Conservation (phyloP, 2,888 invertebrate genomes). For the Tridacna gigas region DNA sequence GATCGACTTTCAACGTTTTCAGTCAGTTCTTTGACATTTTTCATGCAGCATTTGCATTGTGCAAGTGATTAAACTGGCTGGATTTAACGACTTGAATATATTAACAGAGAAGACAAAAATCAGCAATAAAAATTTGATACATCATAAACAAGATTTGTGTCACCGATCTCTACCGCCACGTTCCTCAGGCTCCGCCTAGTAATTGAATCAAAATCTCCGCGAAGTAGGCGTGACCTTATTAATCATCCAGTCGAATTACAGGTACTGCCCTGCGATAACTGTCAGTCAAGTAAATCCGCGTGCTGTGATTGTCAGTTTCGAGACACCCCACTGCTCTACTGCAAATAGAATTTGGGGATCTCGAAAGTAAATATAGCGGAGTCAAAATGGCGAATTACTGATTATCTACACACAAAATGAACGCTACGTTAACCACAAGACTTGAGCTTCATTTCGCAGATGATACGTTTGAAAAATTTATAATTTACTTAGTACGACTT, state of each 20-base stretch:
- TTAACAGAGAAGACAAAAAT: background rate
- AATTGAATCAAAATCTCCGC: slow-evolving; percentile 37
- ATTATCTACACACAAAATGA: slow-evolving; percentile 36
- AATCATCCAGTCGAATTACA: slow-evolving; percentile 60
- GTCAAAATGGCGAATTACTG: slow-evolving; percentile 22
- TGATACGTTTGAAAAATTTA: slow-evolving; percentile 17
- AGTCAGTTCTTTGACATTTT: too few species aligned
- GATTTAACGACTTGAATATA: background rate
- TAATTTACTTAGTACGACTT: slow-evolving; percentile 4
- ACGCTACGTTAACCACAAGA: slow-evolving; percentile 29
- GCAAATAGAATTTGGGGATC: slow-evolving; percentile 41
- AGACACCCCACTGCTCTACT: slow-evolving; percentile 37
- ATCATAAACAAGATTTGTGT: slow-evolving; percentile 23
- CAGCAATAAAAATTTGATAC: slow-evolving; percentile 32
- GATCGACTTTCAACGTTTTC: too few species aligned
- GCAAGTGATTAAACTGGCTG: background rate
- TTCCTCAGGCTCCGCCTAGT: slow-evolving; percentile 37
- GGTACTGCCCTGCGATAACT: slow-evolving; percentile 49
- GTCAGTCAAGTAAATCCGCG: slow-evolving; percentile 44
- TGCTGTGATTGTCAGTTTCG: slow-evolving; percentile 30
- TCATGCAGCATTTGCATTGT: background rate
- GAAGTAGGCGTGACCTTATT: slow-evolving; percentile 54
- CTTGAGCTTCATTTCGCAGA: slow-evolving; percentile 1
- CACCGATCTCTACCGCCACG: slow-evolving; percentile 27
- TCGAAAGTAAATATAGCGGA: slow-evolving; percentile 29